Evolutionary conservation across 2,888 invertebrate genomes (phyloP).

Genomic region (Synanthedon vespiformis): DNA sequence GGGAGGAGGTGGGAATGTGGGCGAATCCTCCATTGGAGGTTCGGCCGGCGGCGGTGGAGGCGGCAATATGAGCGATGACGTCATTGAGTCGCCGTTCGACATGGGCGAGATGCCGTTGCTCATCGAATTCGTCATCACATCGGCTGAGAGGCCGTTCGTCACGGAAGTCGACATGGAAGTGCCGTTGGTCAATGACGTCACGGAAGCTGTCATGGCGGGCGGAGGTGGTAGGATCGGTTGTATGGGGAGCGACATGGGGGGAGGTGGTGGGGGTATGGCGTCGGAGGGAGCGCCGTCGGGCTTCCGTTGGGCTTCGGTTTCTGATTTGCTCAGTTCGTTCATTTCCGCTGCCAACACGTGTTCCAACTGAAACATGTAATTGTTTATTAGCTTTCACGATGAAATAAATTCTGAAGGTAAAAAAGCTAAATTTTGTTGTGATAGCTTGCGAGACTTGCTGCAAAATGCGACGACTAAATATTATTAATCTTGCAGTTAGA

Average conservation of each 20-base stretch:
- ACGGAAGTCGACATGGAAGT: conserved; percentile 28
- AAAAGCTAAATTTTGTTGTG: no score
- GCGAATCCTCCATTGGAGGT: conserved; percentile 26
- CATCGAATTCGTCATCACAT: conserved; percentile 8
- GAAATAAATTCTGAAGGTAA: no score
- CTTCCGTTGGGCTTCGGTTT: conserved; percentile 49
- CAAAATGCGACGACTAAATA: no score
- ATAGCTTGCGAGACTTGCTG: no score
- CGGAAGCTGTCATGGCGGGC: conserved; percentile 25
- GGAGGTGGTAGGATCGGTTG: conserved; percentile 32
- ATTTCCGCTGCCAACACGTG: conserved; percentile 57
- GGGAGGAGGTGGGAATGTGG: conserved; percentile 57
- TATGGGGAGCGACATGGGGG: conserved; percentile 34
- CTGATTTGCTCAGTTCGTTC: conserved; percentile 47
- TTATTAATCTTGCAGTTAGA: no score
- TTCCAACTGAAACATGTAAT: conserved; percentile 35
- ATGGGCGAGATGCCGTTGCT: conserved; percentile 12
- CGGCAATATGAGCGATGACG: conserved; percentile 35
- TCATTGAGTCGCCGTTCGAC: conserved; percentile 31
- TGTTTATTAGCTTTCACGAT: no score
- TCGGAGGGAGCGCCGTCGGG: conserved; percentile 62
- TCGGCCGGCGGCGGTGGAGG: conserved; percentile 39
- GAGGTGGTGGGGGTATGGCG: conserved; percentile 47
- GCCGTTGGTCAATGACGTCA: conserved; percentile 13
- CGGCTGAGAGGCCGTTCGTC: conserved; percentile 9